Evolutionary conservation across 2,888 invertebrate genomes (phyloP).

Genomic region (Ophion costatus): DNA sequence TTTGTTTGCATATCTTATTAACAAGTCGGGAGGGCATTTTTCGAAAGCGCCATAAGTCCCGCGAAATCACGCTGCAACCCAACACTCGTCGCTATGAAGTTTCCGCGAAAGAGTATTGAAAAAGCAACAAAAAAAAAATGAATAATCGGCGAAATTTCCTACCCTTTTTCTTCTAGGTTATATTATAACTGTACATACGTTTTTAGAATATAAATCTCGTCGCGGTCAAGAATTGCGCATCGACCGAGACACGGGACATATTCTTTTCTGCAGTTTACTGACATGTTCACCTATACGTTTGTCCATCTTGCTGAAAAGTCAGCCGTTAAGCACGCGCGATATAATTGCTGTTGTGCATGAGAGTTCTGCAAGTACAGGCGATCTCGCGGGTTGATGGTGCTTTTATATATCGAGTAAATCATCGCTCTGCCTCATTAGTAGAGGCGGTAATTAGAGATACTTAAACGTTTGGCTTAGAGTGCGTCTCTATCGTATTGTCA

Average conservation of each 20-base stretch:
- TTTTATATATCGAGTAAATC: constrained; percentile 30
- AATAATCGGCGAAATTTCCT: neutral
- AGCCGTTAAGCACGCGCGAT: neutral
- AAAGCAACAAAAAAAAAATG: neutral
- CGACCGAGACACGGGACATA: neutral
- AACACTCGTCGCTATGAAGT: neutral
- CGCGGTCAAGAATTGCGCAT: neutral
- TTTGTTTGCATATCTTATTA: constrained; percentile 46
- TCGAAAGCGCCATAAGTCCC: constrained; percentile 28
- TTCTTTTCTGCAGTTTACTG: neutral
- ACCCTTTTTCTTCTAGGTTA: neutral
- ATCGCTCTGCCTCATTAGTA: constrained; percentile 20
- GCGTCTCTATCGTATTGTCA: constrained; percentile 13
- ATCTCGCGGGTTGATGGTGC: neutral
- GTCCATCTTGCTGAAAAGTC: constrained; percentile 13
- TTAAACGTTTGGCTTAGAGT: constrained; percentile 25
- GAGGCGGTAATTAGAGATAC: constrained; percentile 5
- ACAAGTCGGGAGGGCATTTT: constrained; percentile 21
- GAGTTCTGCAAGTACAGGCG: neutral
- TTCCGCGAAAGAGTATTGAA: neutral
- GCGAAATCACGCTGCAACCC: neutral
- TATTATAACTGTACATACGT: neutral
- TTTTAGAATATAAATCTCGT: neutral
- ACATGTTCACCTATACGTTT: neutral
- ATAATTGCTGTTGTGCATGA: constrained; percentile 8